Percentiles rank a stretch among this genome's conserved stretches.
These are phyloP conservation scores for Pheosia tremula DNA, from an alignment of 2,888 invertebrate species.

Conservation along the genomic window DNA sequence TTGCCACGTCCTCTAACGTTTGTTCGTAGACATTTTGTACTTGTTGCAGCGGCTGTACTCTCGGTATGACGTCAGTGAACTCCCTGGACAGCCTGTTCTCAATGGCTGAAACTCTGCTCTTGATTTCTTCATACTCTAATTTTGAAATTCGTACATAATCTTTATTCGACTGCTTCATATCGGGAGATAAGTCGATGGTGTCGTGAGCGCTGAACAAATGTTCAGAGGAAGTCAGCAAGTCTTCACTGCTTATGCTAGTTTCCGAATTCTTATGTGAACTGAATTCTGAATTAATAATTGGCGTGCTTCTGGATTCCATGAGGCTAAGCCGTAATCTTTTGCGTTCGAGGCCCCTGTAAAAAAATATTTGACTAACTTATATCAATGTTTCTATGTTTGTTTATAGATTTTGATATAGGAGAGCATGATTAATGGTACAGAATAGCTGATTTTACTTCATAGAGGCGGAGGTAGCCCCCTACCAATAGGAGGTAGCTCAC, in stretches of 20 bases:
- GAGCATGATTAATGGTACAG: not conserved
- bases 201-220: constrained; percentile 75
- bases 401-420: too few species aligned
- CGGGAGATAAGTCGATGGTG: constrained; percentile 73
- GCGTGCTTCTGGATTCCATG: constrained; percentile 74
- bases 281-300: constrained; percentile 67
- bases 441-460: too few species aligned
- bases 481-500: too few species aligned
- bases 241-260: constrained; percentile 74
- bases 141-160: constrained; percentile 90
- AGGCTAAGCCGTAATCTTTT: constrained; percentile 76
- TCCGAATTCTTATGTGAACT: constrained; percentile 68
- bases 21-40: constrained; percentile 90
- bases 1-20: constrained; percentile 88
- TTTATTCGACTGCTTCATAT: constrained; percentile 69
- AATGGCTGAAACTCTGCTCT: constrained; percentile 89
- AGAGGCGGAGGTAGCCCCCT: too few species aligned
- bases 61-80: constrained; percentile 81
- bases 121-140: constrained; percentile 91
- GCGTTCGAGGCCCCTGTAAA: constrained; percentile 73
- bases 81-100: constrained; percentile 89
- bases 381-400: not conserved
- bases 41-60: constrained; percentile 83
- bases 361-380: not conserved
- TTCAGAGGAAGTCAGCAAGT: constrained; percentile 73